Base-by-base conservation (phyloP, 1,140 invertebrate species). In the Kradibia gibbosae region DNA sequence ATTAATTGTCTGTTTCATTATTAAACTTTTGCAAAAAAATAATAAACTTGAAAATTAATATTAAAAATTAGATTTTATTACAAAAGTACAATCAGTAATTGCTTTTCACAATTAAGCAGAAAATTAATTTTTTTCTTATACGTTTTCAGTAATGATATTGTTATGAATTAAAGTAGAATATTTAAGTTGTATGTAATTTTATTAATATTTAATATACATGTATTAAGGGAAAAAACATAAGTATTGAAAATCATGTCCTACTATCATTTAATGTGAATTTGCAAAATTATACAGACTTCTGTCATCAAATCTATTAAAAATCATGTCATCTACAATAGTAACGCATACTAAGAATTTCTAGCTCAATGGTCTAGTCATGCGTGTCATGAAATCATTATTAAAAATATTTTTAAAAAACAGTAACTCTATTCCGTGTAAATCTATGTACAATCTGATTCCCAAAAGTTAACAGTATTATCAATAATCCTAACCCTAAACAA, bases 301-400 rank as follows among this genome's bases (percentile, higher is more conserved):
- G 78, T 73, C 70, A 15, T 50, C 28, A 62, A 45, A 15, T 15
- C 55, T 48, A 42, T 73, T 34, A 71, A 80, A 71, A 73, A 3
- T 31, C 53, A 20, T 10, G 42, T 50, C 53, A 62, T 60, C 28
- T 13, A 62, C 42, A 7, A n/a, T n/a, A 22, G 36, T 1, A n/a
- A 22, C 50, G 28, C n/a, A 25, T 50, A 36, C 28, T 25, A 20
- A 28, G 20, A 62, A 15, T 31, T 28, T 62, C 8, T 7, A 1
- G 28, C 25, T 3, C 28, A 15, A 67, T 39, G 20, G 31, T 28
- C 8, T 11, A 39, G 34, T 60, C 36, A 76, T 42, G 34, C 74
- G 55, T 31, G 55, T 62, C 74, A 62, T 57, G 74, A 55, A 39
- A 57, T n/a, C 11, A n/a, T 75, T 22, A 60, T 55, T 25, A 15